These are phyloP conservation scores for Copidosoma floridanum DNA, from an alignment of 1,140 invertebrate genomes.

Conservation along the genomic window DNA sequence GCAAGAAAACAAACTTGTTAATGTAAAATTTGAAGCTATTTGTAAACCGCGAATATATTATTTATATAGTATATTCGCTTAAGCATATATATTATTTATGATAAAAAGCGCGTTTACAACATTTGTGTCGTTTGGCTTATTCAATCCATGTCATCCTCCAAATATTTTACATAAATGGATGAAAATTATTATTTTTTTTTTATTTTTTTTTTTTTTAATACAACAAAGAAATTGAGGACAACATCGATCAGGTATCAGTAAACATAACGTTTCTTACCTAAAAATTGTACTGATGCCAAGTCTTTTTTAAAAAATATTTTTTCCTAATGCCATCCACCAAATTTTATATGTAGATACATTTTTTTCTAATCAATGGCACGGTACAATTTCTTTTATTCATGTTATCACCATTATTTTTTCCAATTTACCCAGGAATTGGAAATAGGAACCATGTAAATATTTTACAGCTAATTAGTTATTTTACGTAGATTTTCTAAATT, in stretches of 20 bases:
- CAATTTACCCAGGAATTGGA: slow-evolving; percentile 18
- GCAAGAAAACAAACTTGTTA: slow-evolving; percentile 24
- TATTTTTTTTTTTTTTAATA: slow-evolving; percentile 7
- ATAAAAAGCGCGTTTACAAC: slow-evolving; percentile 30
- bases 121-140: slow-evolving; percentile 13
- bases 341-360: too few relatives aligned
- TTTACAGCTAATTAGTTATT: slow-evolving; percentile 12
- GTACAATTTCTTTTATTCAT: slow-evolving; percentile 15
- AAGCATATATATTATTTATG: slow-evolving; percentile 18
- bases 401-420: slow-evolving; percentile 20
- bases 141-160: slow-evolving; percentile 9
- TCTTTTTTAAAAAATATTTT: too few relatives aligned
- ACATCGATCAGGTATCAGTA: slow-evolving; percentile 9
- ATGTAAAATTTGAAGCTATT: slow-evolving; percentile 29
- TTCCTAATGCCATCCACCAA: too few relatives aligned
- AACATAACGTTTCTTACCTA: slow-evolving; percentile 7
- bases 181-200: too few relatives aligned
- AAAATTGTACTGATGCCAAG: too few relatives aligned
- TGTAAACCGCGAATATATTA: slow-evolving; percentile 27
- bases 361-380: slow-evolving; percentile 18
- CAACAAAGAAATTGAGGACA: slow-evolving; percentile 3
- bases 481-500: slow-evolving; percentile 4
- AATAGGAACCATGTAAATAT: slow-evolving; percentile 26
- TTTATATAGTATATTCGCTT: too few relatives aligned
- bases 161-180: slow-evolving; percentile 1